Base-by-base conservation (phyloP, 2,797 vertebrate species). In the Oceanodroma leucorhoa region DNA sequence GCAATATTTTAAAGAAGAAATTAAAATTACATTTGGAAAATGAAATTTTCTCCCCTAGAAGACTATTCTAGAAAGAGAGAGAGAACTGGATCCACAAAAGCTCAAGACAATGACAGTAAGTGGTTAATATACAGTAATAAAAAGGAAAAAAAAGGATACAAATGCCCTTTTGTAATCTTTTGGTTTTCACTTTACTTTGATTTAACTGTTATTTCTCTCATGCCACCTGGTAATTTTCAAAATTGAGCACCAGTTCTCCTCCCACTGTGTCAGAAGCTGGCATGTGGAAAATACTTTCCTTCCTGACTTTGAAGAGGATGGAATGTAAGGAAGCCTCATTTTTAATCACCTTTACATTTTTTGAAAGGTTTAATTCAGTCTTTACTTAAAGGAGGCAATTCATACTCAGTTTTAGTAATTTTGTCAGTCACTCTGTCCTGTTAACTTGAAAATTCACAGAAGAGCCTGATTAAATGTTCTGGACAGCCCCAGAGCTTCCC, bases 361-460 rank as follows among this genome's bases (percentile, higher is more conserved):
- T 45, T 65, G 53, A 73, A 89, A 83, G 5, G 40, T 73, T 77
- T 69, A 38, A 24, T 65, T 82, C 11, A 27, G 5, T 60, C 51
- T 58, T 58, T 53, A 41, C 23, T 83, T 62, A 64, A 81, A 86
- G 11, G 20, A 86, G 14, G 30, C 3, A 27, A 54, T 48, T 88
- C 24, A 40, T 24, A 29, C 1, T 61, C 22, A 58, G 14, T 43
- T 93, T 73, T 60, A 53, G 23, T 55, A 86, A 86, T 71, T 90
- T 21, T 26, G 3, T 46, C n/a, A 26, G 14, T 58, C 53, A 36
- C n/a, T 9, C 4, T 67, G 12, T 50, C 45, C 40, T 48, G 40
- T 19, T 55, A 75, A 62, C 41, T 19, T 45, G 27, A 91, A 87
- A 88, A 86, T 86, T 79, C 60, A 53, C 40, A 53, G 26, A 89